Base-by-base conservation (phyloP, 2,888 invertebrate genomes). In the Dryocosmus kuriphilus region DNA sequence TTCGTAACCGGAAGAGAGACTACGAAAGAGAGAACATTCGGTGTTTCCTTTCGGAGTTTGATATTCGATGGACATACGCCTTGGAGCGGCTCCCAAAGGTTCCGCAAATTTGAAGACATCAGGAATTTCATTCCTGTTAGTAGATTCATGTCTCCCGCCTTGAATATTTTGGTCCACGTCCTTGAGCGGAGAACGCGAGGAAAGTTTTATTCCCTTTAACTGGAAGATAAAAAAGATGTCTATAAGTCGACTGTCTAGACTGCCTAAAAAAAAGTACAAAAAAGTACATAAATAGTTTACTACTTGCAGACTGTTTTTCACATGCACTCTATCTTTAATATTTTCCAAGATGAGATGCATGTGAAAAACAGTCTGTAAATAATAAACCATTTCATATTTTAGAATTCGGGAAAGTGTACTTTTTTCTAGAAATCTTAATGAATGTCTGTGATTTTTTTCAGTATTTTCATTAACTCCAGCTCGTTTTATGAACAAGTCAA, bases 141-240 rank as follows among this genome's bases (percentile, higher is more conserved):
- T 85, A 82, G 89, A 92, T 16, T 92, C 92, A 85, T 93, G 94
- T 11, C 94, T 94, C 78, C 94, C 94, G 89, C 94, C 94, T 85
- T 93, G 93, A 32, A 94, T 94, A 86, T 93, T 94, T 7, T 92
- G 91, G 81, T 94, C 93, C 82, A 92, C 91, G 83, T 93, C 92
- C 83, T 93, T 93, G 75, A 93, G 85, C 2, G 93, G 92, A 30
- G 90, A 90, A 19, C 92, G 90, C 8, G 79, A 79, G 73, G 76
- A n/a, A 30, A 75, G 55, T 75, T 83, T 83, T 11, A 55, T 61
- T 30, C 80, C 75, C 19, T 76, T 78, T 57, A 78, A 77, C 86
- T 88, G 81, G 5, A 85, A 83, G 55, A 63, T 27, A 8, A 75
- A 35, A 22, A 2, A 51, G n/a, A 51, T 51, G n/a, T 8, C 9